A percentile compares a stretch with the other conserved stretches of the same genome.
Evolutionary conservation across 2,888 invertebrate genomes (phyloP).

Genomic region (Apamea anceps): DNA sequence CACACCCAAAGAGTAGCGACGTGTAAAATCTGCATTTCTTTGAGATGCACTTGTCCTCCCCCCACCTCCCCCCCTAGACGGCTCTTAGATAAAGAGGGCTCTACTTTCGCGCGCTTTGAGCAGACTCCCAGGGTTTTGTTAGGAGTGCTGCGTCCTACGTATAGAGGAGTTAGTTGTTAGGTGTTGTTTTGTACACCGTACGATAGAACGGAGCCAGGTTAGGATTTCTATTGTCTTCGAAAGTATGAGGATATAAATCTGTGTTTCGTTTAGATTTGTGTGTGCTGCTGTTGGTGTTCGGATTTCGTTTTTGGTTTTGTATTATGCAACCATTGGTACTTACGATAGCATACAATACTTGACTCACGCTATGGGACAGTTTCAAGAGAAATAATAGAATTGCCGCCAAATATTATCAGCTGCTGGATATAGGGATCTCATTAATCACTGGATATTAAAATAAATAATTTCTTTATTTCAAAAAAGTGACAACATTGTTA

Average conservation of each 20-base stretch:
- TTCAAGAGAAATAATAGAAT: neutral
- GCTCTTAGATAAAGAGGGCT: slow-evolving; percentile 89
- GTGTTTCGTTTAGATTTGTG: slow-evolving; percentile 45
- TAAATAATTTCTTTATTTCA: too few relatives aligned
- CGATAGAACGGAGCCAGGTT: slow-evolving; percentile 72
- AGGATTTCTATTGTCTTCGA: slow-evolving; percentile 68
- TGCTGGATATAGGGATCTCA: neutral
- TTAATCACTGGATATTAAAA: neutral
- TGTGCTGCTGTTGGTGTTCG: neutral
- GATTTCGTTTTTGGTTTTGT: neutral
- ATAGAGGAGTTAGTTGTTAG: slow-evolving; percentile 71
- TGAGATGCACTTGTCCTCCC: slow-evolving; percentile 89
- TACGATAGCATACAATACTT: neutral
- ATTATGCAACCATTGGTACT: neutral
- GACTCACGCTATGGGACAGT: neutral
- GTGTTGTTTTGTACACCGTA: slow-evolving; percentile 73
- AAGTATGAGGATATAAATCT: slow-evolving; percentile 59
- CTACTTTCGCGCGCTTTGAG: slow-evolving; percentile 89
- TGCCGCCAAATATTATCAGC: neutral
- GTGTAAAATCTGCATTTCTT: slow-evolving; percentile 91
- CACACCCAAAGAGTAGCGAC: slow-evolving; percentile 89
- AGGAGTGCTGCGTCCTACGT: slow-evolving; percentile 70
- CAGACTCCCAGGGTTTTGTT: slow-evolving; percentile 84
- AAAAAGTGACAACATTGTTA: too few relatives aligned
- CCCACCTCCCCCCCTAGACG: slow-evolving; percentile 76